Evolutionary conservation across 2,888 invertebrate species (phyloP), one percentile per base, ranked within the genome.

Genomic region (Ochropleura leucogaster): DNA sequence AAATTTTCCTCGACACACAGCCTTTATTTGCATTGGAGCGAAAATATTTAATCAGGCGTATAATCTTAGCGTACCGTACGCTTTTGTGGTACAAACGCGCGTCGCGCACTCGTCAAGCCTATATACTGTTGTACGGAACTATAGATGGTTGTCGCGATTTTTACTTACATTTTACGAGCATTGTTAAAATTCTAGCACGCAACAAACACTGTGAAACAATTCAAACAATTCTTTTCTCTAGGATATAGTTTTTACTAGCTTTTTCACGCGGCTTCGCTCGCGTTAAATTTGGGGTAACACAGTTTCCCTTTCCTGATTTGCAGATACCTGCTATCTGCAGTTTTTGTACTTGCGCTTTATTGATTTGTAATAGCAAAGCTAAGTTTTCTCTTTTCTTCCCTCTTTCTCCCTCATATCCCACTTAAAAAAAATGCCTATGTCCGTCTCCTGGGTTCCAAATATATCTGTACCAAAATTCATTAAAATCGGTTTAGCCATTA

Each of bases 41-140:
- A 95, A 96, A 96, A 95, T 95, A 95, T 95, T 95, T 95, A 95
- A 96, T 96, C 95, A 95, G 93, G 94, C 95, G 95, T 94, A 93
- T 95, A 95, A 96, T 95, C 95, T 95, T 93, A 92, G 92, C 93
- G 92, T 93, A 92, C 91, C 92, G 91, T 92, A 90, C 92, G 93
- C 93, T 92, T 93, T 93, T 93, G 94, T 92, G 93, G 94, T 90
- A 92, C 87, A 88, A 90, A 91, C 91, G 90, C 91, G 88, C 89
- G 91, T 90, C 91, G 90, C 91, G 87, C 89, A 91, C 90, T 85
- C 90, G 89, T 88, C 88, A 89, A 88, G 89, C 86, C 83, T 85
- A 85, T 80, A 72, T 66, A 67, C 70, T 84, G 81, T 87, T 77
- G 55, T 76, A 68, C 60, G 44, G 67, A 68, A 79, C 68, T 72